A percentile compares a stretch with the other conserved stretches of the same genome.
These are phyloP conservation scores for Danionella dracula DNA, from an alignment of 2,797 vertebrate species.

Conservation along the genomic window DNA sequence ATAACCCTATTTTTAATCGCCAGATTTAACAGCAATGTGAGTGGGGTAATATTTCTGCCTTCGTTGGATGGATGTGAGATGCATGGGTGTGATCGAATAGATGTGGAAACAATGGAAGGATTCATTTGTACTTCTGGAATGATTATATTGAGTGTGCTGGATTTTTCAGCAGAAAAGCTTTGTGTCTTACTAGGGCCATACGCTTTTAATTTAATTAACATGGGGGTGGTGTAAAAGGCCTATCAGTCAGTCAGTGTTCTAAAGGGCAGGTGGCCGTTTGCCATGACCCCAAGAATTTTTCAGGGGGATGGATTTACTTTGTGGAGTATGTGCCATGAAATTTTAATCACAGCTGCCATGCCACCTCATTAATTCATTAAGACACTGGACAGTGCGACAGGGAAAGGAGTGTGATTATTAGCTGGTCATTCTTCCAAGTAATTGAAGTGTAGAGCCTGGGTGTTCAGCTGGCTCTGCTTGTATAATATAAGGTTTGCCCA, in stretches of 20 bases:
- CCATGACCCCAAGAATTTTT: constrained; percentile 22
- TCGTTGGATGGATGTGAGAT: too few relatives aligned
- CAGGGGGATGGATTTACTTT: constrained; percentile 30
- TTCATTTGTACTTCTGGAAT: not conserved
- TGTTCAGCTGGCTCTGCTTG: not conserved
- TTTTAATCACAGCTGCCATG: constrained; percentile 32
- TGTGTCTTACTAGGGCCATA: not conserved
- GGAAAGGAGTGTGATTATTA: constrained; percentile 33
- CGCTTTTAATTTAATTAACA: constrained; percentile 9
- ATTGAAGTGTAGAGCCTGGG: constrained; percentile 23
- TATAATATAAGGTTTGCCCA: not conserved
- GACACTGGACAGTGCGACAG: constrained; percentile 12
- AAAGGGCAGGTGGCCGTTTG: constrained; percentile 25
- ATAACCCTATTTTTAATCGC: too few relatives aligned
- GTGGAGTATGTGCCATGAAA: constrained; percentile 30
- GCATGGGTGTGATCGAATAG: not conserved
- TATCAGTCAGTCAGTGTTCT: constrained; percentile 7
- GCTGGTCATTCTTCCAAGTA: constrained; percentile 36
- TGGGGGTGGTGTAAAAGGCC: constrained; percentile 13
- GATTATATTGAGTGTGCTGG: not conserved
- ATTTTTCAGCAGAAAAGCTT: not conserved
- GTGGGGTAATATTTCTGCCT: not conserved
- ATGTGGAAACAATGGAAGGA: not conserved
- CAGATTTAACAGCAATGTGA: not conserved
- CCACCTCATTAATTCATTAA: constrained; percentile 37